Conservation (phyloP, 2,797 vertebrate species). For the Poeciliopsis presidionis region DNA sequence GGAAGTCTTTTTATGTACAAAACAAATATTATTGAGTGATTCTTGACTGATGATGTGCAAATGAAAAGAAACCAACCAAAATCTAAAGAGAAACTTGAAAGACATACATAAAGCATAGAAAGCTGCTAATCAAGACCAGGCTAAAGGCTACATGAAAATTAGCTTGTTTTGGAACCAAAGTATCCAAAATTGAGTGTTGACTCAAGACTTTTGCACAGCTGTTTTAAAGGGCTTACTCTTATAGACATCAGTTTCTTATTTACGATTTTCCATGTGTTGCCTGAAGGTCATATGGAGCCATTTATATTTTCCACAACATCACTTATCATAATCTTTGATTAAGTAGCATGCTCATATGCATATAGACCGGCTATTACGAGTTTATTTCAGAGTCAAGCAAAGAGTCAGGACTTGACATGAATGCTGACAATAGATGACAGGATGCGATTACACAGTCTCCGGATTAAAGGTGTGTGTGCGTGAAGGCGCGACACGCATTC, state of each 20-base stretch:
- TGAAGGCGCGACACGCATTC: conserved; percentile 57
- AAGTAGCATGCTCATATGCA: conserved; percentile 51
- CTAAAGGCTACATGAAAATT: neutral
- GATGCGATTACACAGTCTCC: conserved; percentile 70
- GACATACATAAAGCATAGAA: neutral
- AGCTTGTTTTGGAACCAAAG: neutral
- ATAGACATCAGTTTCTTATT: conserved; percentile 15
- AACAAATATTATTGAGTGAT: neutral
- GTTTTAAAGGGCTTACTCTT: neutral
- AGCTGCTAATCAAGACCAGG: neutral
- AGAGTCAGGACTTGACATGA: conserved; percentile 55
- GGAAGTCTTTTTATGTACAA: neutral
- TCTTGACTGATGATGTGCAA: neutral
- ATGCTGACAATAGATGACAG: conserved; percentile 73
- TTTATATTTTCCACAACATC: conserved; percentile 31
- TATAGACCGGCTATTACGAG: conserved; percentile 50
- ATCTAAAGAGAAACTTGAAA: neutral
- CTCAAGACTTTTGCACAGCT: neutral
- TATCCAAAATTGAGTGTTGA: neutral
- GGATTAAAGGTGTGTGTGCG: conserved; percentile 66
- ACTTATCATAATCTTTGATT: conserved; percentile 53
- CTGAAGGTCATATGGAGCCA: conserved; percentile 54
- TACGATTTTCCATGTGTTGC: conserved; percentile 17
- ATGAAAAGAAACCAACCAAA: neutral
- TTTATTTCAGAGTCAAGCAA: conserved; percentile 52